Evolutionary conservation across 2,888 invertebrate species (phyloP).

Genomic region (Pegoplata infirma): DNA sequence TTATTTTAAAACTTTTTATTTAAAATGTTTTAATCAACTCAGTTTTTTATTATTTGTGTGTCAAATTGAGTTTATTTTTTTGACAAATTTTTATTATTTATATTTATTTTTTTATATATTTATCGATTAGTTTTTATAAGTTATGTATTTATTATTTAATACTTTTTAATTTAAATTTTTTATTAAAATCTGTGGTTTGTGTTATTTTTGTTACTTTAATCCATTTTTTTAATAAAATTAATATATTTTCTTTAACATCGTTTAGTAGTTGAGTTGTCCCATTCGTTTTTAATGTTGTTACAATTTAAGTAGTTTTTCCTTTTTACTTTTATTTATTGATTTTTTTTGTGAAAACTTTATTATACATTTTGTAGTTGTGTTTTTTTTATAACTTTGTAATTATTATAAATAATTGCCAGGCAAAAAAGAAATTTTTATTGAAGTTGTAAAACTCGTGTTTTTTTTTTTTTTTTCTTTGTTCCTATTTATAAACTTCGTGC

Average conservation of each 20-base stretch:
- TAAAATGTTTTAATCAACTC: too few relatives aligned
- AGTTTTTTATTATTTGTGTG: too few relatives aligned
- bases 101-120: neutral
- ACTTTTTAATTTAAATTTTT: neutral
- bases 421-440: conserved; percentile 17
- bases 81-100: neutral
- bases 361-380: too few relatives aligned
- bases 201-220: neutral
- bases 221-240: neutral
- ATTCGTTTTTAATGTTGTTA: neutral
- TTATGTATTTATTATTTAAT: neutral
- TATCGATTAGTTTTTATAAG: neutral
- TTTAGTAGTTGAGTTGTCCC: neutral
- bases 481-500: conserved; percentile 59
- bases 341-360: neutral
- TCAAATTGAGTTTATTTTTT: too few relatives aligned
- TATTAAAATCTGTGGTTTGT: neutral
- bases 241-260: neutral
- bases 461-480: conserved; percentile 26
- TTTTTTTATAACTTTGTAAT: neutral
- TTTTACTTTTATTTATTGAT: neutral
- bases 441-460: conserved; percentile 41
- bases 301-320: neutral
- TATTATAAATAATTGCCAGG: neutral
- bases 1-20: too few relatives aligned